Percentiles rank a stretch among this genome's conserved stretches.
phyloP scores from a whole-genome alignment of 2,888 invertebrate genomes.

The Sphecodes monilicornis region DNA sequence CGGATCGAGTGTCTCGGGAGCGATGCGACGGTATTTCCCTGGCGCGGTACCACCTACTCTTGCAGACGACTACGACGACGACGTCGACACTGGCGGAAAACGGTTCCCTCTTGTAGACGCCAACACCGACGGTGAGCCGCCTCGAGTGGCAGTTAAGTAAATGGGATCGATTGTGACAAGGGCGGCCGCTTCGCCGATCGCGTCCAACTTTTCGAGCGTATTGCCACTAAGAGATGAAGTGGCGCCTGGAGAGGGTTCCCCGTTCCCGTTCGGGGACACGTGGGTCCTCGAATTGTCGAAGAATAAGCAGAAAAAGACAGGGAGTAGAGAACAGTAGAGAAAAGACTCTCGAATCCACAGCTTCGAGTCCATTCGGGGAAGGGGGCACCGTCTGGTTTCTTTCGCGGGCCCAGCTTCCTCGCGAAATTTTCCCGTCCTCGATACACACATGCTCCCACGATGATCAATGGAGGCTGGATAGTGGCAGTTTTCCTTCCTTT shows the following conservation, averaged over 20 bases:
- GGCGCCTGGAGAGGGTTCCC: slow-evolving; percentile 36
- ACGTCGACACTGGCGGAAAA: background rate
- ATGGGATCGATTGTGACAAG: slow-evolving; percentile 67
- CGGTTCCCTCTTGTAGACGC: background rate
- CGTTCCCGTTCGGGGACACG: slow-evolving; percentile 19
- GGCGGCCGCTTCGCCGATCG: slow-evolving; percentile 55
- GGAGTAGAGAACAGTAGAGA: background rate
- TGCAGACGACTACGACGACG: background rate
- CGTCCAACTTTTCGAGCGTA: slow-evolving; percentile 62
- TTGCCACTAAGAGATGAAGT: slow-evolving; percentile 55
- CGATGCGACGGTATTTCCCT: background rate
- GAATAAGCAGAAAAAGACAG: background rate
- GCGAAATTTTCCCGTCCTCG: slow-evolving; percentile 32
- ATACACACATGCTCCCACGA: slow-evolving; percentile 45
- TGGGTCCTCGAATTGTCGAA: background rate
- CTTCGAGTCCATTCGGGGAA: slow-evolving; percentile 11
- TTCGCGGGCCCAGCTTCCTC: slow-evolving; percentile 22
- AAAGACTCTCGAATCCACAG: background rate
- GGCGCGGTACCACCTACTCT: background rate
- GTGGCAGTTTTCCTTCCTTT: slow-evolving; percentile 48
- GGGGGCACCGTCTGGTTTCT: slow-evolving; percentile 20
- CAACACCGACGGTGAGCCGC: slow-evolving; percentile 30
- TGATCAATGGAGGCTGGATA: slow-evolving; percentile 64
- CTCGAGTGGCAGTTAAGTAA: slow-evolving; percentile 69
- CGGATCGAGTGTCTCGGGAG: slow-evolving; percentile 6